Conservation (phyloP, 2,113 vertebrate genomes). For the Erythrocercus mccallii region DNA sequence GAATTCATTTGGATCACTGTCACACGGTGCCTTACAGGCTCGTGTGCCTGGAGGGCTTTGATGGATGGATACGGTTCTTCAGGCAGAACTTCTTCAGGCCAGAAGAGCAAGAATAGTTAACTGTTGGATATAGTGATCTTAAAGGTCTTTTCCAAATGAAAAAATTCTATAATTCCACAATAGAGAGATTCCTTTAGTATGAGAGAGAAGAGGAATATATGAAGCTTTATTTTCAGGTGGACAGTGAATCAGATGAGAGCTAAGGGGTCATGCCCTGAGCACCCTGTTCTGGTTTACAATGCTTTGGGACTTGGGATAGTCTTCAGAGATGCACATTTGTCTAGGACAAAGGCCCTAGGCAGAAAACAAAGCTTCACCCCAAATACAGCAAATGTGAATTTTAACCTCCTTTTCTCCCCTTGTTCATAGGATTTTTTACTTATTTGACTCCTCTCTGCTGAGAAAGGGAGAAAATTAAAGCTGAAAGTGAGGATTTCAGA, state of each 20-base stretch:
- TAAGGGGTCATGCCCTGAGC: background rate
- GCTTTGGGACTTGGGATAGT: background rate
- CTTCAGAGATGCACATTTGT: background rate
- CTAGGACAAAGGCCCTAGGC: background rate
- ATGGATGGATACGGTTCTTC: background rate
- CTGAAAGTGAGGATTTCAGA: background rate
- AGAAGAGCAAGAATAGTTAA: background rate
- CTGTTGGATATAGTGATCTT: background rate
- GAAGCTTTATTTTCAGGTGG: background rate
- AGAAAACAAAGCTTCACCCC: background rate
- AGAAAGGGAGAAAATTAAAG: background rate
- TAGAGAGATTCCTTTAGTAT: background rate
- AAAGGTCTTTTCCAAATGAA: background rate
- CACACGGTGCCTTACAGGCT: background rate
- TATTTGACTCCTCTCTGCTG: background rate
- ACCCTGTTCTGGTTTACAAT: background rate
- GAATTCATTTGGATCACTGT: background rate
- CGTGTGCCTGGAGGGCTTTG: background rate
- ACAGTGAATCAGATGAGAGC: background rate
- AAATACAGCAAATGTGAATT: background rate
- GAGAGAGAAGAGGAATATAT: background rate
- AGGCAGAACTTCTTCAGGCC: background rate
- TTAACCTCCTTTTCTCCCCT: background rate
- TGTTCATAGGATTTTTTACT: background rate
- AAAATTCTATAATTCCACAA: background rate